Conservation (phyloP, 2,113 vertebrate genomes). For the Neolamprologus devosi region DNA sequence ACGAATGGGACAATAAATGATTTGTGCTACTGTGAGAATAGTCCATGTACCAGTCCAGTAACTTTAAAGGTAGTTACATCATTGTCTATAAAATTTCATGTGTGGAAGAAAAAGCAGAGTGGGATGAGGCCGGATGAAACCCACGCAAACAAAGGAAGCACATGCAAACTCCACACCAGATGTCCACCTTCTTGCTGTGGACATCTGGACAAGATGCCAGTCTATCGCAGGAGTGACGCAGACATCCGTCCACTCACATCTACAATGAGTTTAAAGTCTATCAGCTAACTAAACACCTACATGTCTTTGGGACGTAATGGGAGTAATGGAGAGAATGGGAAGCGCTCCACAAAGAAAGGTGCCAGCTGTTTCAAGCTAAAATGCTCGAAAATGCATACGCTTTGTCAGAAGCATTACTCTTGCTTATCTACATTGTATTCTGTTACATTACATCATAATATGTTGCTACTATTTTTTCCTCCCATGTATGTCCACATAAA, state of each 20-base stretch:
- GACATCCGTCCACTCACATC: neutral
- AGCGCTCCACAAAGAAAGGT: neutral
- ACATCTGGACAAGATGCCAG: neutral
- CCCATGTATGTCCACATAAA: neutral
- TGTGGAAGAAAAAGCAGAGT: neutral
- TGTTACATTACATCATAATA: neutral
- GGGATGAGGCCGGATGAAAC: neutral
- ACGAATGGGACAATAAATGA: neutral
- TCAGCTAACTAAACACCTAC: neutral
- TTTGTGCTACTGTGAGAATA: neutral
- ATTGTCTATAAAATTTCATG: neutral
- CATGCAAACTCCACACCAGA: neutral
- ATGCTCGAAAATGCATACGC: fast-evolving
- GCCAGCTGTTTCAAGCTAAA: neutral
- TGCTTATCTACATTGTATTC: neutral
- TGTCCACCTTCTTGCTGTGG: neutral
- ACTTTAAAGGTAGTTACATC: neutral
- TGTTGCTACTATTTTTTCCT: neutral
- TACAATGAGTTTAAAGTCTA: neutral
- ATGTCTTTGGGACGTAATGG: neutral
- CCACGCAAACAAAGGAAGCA: neutral
- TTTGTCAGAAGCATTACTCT: neutral
- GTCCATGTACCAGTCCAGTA: neutral
- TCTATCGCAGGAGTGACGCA: neutral
- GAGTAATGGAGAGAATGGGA: neutral